A percentile compares a stretch with the other conserved stretches of the same genome.
These are phyloP conservation scores for Propithecus coquereli DNA, from an alignment of 2,113 vertebrate species.

Conservation along the genomic window DNA sequence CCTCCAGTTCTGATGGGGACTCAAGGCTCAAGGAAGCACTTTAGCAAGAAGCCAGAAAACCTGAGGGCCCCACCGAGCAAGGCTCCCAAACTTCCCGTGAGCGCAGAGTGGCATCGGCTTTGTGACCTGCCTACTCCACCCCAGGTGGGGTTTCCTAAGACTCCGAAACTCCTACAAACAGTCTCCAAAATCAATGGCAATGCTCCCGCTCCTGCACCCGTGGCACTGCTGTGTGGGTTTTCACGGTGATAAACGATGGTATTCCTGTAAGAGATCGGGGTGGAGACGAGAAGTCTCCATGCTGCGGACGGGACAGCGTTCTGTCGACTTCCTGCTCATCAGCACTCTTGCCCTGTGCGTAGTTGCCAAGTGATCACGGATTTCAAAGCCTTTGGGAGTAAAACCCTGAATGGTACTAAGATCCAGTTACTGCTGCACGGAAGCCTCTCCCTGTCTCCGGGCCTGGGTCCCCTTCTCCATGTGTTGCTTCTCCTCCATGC, in stretches of 20 bases:
- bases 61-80: background rate
- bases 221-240: accelerated
- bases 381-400: background rate
- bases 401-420: background rate
- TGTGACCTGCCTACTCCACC: background rate
- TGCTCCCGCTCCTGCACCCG: accelerated
- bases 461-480: background rate
- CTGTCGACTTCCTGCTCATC: accelerated
- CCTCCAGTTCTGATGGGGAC: background rate
- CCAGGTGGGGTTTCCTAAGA: background rate
- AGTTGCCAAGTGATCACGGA: background rate
- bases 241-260: background rate
- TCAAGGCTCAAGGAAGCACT: background rate
- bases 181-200: accelerated
- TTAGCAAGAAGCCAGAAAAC: background rate
- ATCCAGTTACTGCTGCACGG: accelerated
- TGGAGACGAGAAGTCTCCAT: accelerated
- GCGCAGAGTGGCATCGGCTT: accelerated
- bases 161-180: background rate
- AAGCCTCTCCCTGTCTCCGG: background rate
- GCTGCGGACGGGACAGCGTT: accelerated
- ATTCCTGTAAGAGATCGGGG: too few relatives aligned
- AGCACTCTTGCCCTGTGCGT: accelerated
- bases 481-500: background rate
- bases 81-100: background rate